phyloP scores from a whole-genome alignment of 2,113 vertebrate species.

The Miniopterus natalensis region DNA sequence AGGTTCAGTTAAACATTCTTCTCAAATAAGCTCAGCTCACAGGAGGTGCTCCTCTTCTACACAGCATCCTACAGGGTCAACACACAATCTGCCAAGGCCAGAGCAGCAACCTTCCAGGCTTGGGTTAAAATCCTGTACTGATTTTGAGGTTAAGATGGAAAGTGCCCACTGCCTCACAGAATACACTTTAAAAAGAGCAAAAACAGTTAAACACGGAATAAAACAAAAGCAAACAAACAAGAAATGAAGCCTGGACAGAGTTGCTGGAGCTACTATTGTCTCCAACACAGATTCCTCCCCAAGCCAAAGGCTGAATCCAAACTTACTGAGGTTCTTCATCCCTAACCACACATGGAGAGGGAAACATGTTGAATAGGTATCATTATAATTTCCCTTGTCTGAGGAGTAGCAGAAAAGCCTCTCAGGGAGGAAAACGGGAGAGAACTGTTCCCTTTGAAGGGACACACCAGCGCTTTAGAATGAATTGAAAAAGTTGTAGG shows the following conservation, averaged over 20 bases:
- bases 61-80: neutral
- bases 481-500: neutral
- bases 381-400: neutral
- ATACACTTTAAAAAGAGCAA: neutral
- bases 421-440: neutral
- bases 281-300: neutral
- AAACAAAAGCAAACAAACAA: neutral
- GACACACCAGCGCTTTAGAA: neutral
- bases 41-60: neutral
- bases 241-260: neutral
- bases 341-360: neutral
- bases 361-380: neutral
- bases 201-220: neutral
- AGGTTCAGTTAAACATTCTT: conserved; percentile 11
- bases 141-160: conserved; percentile 14
- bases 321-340: neutral
- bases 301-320: neutral
- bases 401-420: conserved; percentile 7
- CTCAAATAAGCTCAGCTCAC: neutral
- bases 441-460: neutral
- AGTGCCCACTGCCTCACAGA: neutral
- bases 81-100: neutral
- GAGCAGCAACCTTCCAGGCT: neutral
- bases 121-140: conserved; percentile 22
- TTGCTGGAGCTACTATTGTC: neutral